Conservation (phyloP, 1,140 invertebrate genomes). For the Papilio aristodemus region DNA sequence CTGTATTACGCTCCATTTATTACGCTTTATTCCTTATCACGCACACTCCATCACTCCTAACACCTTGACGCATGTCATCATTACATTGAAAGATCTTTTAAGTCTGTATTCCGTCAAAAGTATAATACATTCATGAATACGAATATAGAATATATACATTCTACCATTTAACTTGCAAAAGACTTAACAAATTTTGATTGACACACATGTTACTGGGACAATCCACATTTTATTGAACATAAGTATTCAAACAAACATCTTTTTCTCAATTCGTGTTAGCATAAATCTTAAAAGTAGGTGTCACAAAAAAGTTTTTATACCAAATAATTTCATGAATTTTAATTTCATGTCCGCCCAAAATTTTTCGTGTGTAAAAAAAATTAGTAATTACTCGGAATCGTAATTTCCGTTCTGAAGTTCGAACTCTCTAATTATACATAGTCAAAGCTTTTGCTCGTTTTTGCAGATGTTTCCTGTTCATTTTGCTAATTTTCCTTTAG, state of each 20-base stretch:
- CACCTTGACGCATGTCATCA: conserved; percentile 21
- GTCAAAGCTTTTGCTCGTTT: conserved; percentile 7
- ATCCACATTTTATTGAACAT: too few species aligned
- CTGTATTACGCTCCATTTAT: conserved; percentile 22
- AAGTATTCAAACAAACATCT: too few species aligned
- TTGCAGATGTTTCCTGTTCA: not conserved
- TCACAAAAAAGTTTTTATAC: not conserved
- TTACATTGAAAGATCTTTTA: conserved; percentile 11
- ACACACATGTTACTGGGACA: too few species aligned
- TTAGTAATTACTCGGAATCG: conserved; percentile 9
- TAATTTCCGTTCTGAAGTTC: conserved; percentile 12
- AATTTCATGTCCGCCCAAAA: not conserved
- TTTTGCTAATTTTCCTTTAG: not conserved
- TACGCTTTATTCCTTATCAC: conserved; percentile 21
- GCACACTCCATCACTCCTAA: not conserved
- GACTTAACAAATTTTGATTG: too few species aligned
- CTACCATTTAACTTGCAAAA: too few species aligned
- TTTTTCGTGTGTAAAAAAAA: not conserved
- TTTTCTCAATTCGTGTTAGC: too few species aligned
- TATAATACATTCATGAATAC: too few species aligned
- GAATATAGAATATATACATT: too few species aligned
- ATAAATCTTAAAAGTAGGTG: too few species aligned
- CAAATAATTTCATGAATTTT: not conserved
- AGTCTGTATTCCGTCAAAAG: not conserved
- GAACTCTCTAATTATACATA: conserved; percentile 19